Evolutionary conservation across 2,113 vertebrate species (phyloP), one percentile per base, ranked within the genome.

Genomic region (Dasyprocta punctata): DNA sequence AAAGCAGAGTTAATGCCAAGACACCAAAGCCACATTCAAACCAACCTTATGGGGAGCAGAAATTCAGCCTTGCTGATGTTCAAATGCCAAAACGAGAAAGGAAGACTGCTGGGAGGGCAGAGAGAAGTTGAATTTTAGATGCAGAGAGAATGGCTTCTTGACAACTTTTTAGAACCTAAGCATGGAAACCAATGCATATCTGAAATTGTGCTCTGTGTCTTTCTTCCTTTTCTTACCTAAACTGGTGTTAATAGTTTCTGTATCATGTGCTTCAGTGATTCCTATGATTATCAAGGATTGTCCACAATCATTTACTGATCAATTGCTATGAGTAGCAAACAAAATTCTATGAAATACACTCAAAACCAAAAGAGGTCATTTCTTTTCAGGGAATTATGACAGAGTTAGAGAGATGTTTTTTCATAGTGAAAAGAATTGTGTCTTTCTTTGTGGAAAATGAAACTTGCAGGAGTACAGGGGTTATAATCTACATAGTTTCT

Each of bases 251-350:
- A 2, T 90, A 71, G 16, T 89, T 92, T 96, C 67, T 90, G 30
- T 90, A 89, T 75, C 28, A 44, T 33, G 4, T 11, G 61, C 12
- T 22, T 82, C 90, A 65, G 65, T 54, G 41, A 78, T 1, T 12
- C n/a, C 33, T 87, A 36, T 26, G 49, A 94, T 85, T 58, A 87
- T 92, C 38, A 49, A 36, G 52, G 26, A 88, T 47, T 61, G 33
- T 78, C 65, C 90, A 49, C 52, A 86, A 93, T 19, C 3, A 95
- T 41, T 65, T 82, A 94, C 41, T 88, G 85, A 90, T 91, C 33
- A 47, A 20, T 44, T 78, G 85, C 44, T 77, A 13, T 73, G 30
- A n/a, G 26, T 69, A 56, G 19, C 3, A 44, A 26, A 77, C 60
- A 86, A 95, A 80, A 89, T 24, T 47, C 52, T 92, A 4, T 52